A percentile compares a stretch with the other conserved stretches of the same genome.
Conservation (phyloP, 2,113 vertebrate species). For the Cyphomyrus plagiostoma region DNA sequence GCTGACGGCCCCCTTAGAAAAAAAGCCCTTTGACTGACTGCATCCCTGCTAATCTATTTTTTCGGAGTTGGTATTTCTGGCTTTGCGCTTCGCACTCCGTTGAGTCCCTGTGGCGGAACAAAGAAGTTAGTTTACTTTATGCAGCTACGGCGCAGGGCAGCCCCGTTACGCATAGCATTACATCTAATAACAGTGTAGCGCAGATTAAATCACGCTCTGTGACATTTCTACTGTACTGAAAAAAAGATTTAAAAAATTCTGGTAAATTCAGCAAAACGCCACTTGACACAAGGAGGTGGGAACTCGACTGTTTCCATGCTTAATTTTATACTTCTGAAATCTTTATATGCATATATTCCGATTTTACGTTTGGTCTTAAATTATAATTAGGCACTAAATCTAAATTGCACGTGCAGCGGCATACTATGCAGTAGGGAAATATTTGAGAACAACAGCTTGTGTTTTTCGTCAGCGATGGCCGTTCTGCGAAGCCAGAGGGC, state of each 20-base stretch:
- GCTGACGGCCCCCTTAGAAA: constrained; percentile 57
- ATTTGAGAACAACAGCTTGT: background rate
- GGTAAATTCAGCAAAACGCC: background rate
- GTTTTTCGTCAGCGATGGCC: background rate
- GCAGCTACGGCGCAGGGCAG: background rate
- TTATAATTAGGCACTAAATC: background rate
- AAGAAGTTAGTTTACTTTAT: constrained; percentile 21
- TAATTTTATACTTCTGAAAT: background rate
- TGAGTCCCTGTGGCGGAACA: constrained; percentile 20
- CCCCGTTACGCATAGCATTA: background rate
- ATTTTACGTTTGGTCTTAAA: background rate
- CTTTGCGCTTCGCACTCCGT: constrained; percentile 27
- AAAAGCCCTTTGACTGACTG: constrained; percentile 46
- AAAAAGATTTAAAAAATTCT: background rate
- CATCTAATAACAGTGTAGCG: constrained; percentile 16
- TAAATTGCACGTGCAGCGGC: background rate
- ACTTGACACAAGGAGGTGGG: background rate
- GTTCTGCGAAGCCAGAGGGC: constrained; percentile 18
- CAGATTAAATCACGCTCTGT: constrained; percentile 17
- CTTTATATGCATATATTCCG: background rate
- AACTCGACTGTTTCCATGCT: background rate
- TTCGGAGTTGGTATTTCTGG: constrained; percentile 39
- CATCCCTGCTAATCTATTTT: constrained; percentile 47
- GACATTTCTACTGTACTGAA: background rate
- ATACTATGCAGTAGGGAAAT: background rate